Evolutionary conservation across 1,140 invertebrate genomes (phyloP), one percentile per base, ranked within the genome.

Genomic region (honey bee (Apis mellifera)): DNA sequence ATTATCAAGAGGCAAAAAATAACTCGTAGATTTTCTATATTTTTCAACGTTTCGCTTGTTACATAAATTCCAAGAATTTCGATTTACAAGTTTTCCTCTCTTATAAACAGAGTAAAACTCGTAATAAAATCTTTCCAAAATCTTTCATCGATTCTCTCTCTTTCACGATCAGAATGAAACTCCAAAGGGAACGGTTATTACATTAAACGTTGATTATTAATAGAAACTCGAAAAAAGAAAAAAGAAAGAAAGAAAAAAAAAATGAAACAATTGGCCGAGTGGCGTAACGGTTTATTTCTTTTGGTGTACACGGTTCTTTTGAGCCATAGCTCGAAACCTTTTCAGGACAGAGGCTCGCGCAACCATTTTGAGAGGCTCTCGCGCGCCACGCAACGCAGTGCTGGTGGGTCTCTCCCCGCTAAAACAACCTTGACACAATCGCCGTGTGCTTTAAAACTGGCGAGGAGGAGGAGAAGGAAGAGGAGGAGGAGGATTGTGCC

Each of bases 341-440:
- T 78, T 78, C 78, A 82, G 69, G 60, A 77, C 80, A 26, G 68
- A 60, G 42, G 85, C 32, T 78, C 83, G 73, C 74, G 85, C 74
- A 72, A 89, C 89, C 89, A 89, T 90, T 90, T 87, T 88, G 86
- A 90, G 87, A 85, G 83, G 76, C 86, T 78, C 86, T 86, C 80
- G 78, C 71, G 17, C 78, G 64, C 83, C 88, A 85, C 83, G 86
- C 88, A 86, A 70, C 64, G 60, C n/a, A 62, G 52, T 8, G n/a
- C 79, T 84, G 65, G 32, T n/a, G n/a, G n/a, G n/a, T n/a, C 4
- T 42, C 65, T 60, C 81, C 62, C 79, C 80, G 80, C 88, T 83
- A 88, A 90, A 89, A 86, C 88, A 90, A 88, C 89, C 89, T 90
- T 90, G 89, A 89, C 89, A 89, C 88, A 86, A 89, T 90, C 86